Evolutionary conservation across 2,888 invertebrate species (phyloP), one percentile per base, ranked within the genome.

Genomic region (Xanthia togata): DNA sequence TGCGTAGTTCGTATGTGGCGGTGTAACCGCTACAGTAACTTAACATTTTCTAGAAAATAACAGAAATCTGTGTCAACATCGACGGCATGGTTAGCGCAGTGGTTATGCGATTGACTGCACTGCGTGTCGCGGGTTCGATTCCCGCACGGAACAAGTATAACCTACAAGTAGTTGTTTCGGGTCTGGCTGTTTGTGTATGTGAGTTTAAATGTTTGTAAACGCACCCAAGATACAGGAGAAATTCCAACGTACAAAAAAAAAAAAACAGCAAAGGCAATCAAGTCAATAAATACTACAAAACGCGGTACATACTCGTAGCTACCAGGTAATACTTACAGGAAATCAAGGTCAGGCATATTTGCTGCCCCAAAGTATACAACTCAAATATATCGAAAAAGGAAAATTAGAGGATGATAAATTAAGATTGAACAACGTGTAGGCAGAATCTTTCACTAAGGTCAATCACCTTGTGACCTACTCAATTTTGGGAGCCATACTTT

Each of bases 371-470:
- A 71, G n/a, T 65, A 76, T 59, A 76, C 64, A 85, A 53, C 55
- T 60, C 57, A 72, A 76, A 81, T 69, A 81, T 63, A 85, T 4
- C 77, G 60, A 65, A 72, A 70, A 76, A 85, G 50, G 71, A 64
- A 64, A 70, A 76, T 82, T 69, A 65, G 38, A 55, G 47, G 35
- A 26, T 47, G 41, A 77, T 73, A 82, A 85, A 67, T 67, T 68
- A 60, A 50, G 57, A 84, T 69, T 35, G 60, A 57, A 60, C 12
- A 57, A 60, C 12, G 53, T 44, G 65, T 71, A 31, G 69, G 20
- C 50, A 57, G 57, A 72, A 71, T 78, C 50, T 76, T 62, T 68
- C n/a, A 41, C 53, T 70, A 3, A 78, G 83, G 50, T 76, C 55
- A 50, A 2, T 78, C 35, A 81, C 75, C 87, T n/a, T 73, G 63